Evolutionary conservation across 2,888 invertebrate genomes (phyloP), one percentile per base, ranked within the genome.

Genomic region (Apamea crenata): DNA sequence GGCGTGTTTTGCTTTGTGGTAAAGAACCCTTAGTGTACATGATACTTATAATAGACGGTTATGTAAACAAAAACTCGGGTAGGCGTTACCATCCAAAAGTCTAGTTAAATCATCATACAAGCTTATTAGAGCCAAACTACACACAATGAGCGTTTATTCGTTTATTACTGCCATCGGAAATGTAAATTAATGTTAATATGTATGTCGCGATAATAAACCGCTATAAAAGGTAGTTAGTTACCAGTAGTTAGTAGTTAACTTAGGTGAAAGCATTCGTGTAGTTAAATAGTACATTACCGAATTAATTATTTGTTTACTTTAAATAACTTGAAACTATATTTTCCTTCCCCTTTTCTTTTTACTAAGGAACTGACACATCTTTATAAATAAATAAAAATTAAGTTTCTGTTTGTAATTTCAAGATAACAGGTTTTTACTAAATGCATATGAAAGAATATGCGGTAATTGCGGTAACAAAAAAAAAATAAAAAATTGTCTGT

Each of bases 101-200:
- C 40, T 82, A 81, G 18, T 75, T 82, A 83, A 83, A 85, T 81
- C 56, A 61, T 76, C 68, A 75, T 78, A 83, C 74, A 66, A 75
- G 82, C 73, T 72, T 83, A 86, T 89, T 87, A 88, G 78, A 82
- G 82, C 78, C 80, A 78, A 84, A 80, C 81, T 84, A 84, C 87
- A 82, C 87, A 87, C 87, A 83, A 81, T 75, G 81, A 86, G 87
- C 83, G 90, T 91, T 90, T 90, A 90, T 90, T 88, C 87, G 88
- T 93, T 92, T 93, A 93, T 90, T 90, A 91, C 90, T 84, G 88
- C 90, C 91, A 91, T 93, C 93, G 94, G 94, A 94, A 94, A 95
- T 94, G 94, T 94, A 93, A 94, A 95, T 95, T 92, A 91, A 93
- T 93, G 93, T 92, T 93, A 95, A 94, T 95, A 92, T 91, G 91